Evolutionary conservation across 1,140 invertebrate species (phyloP), one percentile per base, ranked within the genome.

Genomic region (Homarus americanus): DNA sequence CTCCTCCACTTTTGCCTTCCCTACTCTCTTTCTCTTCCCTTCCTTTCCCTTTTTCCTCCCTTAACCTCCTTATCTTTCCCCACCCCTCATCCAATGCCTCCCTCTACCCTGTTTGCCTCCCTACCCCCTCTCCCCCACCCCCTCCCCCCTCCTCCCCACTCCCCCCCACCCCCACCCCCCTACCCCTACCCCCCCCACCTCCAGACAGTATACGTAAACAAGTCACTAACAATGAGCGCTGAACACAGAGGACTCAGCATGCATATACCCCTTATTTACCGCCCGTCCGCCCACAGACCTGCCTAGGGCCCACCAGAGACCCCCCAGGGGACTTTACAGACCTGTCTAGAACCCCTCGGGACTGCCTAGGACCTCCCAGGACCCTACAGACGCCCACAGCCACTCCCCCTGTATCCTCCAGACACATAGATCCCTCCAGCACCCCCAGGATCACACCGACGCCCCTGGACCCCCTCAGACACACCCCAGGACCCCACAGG

Each of bases 191-290:
- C 53, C 80, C 34, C 12, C 17, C 80, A 34, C 58, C n/a, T 4
- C 17, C 36, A 49, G 15, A 41, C 78, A 49, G 44, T 15, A 58
- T 58, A 58, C 17, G 53, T 20, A 58, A 58, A 58, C 53, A 58
- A 58, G 15, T 58, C 15, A 20, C 17, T 0, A 58, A 58, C 15
- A 58, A 20, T 15, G 53, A n/a, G 36, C 17, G 73, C 58, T 32
- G 7, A 34, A 28, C 58, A 36, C 80, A 63, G 7, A 49, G 34
- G 44, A 83, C 12, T 40, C 34, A 28, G 36, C 32, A 38, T 58
- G 44, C 80, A 63, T 53, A 20, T 66, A 34, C 80, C 80, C 38
- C 80, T 38, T 66, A 76, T 76, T 76, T 76, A n/a, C 73, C 73
- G 73, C 73, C 73, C 73, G 73, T 76, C 73, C 73, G 73, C 73